These are phyloP conservation scores for Cephalotes varians DNA, from an alignment of 2,888 invertebrate genomes.

Conservation along the genomic window DNA sequence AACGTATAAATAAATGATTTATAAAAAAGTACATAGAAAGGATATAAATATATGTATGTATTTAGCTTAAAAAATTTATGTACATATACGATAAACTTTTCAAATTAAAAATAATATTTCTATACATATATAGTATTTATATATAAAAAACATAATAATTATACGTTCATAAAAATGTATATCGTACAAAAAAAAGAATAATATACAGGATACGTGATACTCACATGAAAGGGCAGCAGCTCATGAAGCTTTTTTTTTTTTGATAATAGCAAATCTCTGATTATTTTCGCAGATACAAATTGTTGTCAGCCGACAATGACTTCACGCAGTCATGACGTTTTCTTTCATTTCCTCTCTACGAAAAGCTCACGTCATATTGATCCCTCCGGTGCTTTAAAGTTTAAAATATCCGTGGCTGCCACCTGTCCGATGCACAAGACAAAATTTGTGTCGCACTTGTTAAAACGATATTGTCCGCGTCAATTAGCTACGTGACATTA, in stretches of 20 bases:
- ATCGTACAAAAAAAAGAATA: neutral
- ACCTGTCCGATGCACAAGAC: constrained; percentile 19
- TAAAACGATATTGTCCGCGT: neutral
- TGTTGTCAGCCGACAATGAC: constrained; percentile 39
- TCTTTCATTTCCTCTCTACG: neutral
- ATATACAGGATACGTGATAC: constrained; percentile 66
- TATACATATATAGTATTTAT: neutral
- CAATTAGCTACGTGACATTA: constrained; percentile 4
- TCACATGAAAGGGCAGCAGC: constrained; percentile 84
- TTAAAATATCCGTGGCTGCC: neutral
- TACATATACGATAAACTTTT: neutral
- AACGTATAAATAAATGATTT: neutral
- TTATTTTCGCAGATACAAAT: constrained; percentile 54
- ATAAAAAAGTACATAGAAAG: neutral
- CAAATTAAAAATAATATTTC: neutral
- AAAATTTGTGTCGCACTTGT: constrained; percentile 14
- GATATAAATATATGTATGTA: neutral
- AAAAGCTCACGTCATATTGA: neutral
- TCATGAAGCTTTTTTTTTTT: constrained; percentile 80
- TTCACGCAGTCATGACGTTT: constrained; percentile 46
- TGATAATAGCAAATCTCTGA: constrained; percentile 62
- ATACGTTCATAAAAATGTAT: neutral
- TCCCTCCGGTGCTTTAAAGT: neutral
- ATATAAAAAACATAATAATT: neutral
- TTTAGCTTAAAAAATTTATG: neutral